A percentile compares a stretch with the other conserved stretches of the same genome.
Conservation (phyloP, 1,140 invertebrate genomes). For the Neodiprion fabricii region DNA sequence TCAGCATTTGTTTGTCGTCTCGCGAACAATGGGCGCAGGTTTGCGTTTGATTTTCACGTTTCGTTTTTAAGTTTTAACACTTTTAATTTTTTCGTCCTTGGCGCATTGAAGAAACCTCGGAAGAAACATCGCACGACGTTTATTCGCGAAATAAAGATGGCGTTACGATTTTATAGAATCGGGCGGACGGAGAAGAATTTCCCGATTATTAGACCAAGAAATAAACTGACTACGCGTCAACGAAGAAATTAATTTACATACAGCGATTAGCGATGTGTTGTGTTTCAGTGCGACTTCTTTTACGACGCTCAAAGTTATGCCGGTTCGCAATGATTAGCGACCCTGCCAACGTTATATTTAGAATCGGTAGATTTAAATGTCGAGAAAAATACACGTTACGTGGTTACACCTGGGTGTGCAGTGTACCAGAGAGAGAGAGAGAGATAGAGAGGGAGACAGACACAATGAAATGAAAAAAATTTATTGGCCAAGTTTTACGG, state of each 20-base stretch:
- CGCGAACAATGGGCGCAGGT: no score
- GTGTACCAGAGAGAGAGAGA: constrained; percentile 3
- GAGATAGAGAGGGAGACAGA: constrained; percentile 22
- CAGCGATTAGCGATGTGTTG: not conserved
- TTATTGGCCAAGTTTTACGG: not conserved
- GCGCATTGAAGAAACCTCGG: no score
- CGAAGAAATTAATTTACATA: no score
- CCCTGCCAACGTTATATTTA: not conserved
- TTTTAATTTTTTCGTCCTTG: no score
- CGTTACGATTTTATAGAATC: no score
- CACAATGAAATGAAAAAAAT: constrained; percentile 9
- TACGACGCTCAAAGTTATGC: not conserved
- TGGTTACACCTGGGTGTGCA: not conserved
- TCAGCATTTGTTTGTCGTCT: not conserved
- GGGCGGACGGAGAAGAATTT: no score
- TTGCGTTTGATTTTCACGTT: no score
- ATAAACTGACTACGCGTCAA: no score
- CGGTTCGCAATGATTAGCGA: not conserved
- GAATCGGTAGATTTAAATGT: constrained; percentile 1
- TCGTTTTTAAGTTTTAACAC: no score
- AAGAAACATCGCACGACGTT: no score
- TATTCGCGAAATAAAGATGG: no score
- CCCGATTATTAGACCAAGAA: no score
- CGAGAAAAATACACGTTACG: not conserved
- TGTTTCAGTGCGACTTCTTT: not conserved